A percentile compares a stretch with the other conserved stretches of the same genome.
These are phyloP conservation scores for Hestina assimilis DNA, from an alignment of 1,140 invertebrate genomes.

Conservation along the genomic window DNA sequence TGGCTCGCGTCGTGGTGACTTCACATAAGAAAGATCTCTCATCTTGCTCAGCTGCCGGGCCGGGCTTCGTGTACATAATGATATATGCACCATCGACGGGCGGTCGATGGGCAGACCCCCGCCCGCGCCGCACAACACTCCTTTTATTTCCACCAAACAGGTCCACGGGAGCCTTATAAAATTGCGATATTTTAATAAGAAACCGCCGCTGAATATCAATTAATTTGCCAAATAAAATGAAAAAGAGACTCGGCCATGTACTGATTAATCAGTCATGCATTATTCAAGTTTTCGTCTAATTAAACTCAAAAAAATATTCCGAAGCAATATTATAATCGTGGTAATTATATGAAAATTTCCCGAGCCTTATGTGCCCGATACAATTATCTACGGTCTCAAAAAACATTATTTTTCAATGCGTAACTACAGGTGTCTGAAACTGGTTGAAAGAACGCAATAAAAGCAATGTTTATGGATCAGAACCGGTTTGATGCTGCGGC, in stretches of 20 bases:
- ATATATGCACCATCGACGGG: slow-evolving; percentile 45
- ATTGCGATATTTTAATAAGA: slow-evolving; percentile 74
- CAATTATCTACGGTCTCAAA: slow-evolving; percentile 19
- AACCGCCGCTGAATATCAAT: slow-evolving; percentile 62
- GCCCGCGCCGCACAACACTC: slow-evolving; percentile 34
- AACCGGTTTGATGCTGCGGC: slow-evolving; percentile 17
- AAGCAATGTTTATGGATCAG: slow-evolving; percentile 24
- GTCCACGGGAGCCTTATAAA: slow-evolving; percentile 64
- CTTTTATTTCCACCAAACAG: slow-evolving; percentile 57
- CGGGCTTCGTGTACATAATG: slow-evolving; percentile 51
- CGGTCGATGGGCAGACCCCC: slow-evolving; percentile 27
- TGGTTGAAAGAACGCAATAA: slow-evolving; percentile 36
- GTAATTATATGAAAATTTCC: slow-evolving; percentile 32
- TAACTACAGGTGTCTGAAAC: slow-evolving; percentile 33
- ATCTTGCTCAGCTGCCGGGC: slow-evolving; percentile 47
- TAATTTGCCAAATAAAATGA: slow-evolving; percentile 61
- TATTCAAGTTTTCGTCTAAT: slow-evolving; percentile 57
- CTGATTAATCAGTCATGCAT: slow-evolving; percentile 59
- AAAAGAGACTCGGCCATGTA: slow-evolving; percentile 41
- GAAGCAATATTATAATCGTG: slow-evolving; percentile 25
- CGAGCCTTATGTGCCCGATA: neutral
- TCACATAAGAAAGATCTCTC: slow-evolving; percentile 56
- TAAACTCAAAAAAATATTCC: slow-evolving; percentile 35
- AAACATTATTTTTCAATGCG: slow-evolving; percentile 26
- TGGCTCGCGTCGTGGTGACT: slow-evolving; percentile 42